A percentile compares a stretch with the other conserved stretches of the same genome.
Conservation (phyloP, 1,140 invertebrate species). For the Drosophila takahashii region DNA sequence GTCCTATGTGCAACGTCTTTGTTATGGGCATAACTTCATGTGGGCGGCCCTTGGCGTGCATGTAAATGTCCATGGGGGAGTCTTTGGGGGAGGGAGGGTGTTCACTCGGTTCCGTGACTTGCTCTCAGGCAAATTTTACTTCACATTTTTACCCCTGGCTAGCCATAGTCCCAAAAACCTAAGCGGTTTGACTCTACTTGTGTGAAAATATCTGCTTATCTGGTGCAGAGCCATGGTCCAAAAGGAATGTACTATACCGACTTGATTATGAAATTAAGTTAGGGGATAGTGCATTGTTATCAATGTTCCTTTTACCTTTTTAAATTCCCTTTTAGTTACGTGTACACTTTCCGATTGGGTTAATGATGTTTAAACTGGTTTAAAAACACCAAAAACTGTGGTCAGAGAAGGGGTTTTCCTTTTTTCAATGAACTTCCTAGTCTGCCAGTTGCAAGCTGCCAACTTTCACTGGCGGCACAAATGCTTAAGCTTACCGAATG, state of each 20-base stretch:
- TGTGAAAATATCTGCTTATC: conserved; percentile 3
- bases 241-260: neutral
- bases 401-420: conserved; percentile 7
- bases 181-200: conserved; percentile 35
- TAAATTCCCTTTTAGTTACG: neutral
- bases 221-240: neutral
- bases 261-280: conserved; percentile 10
- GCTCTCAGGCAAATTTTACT: conserved; percentile 56
- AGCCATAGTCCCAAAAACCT: conserved; percentile 34
- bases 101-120: conserved; percentile 4
- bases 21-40: conserved; percentile 65
- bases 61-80: conserved; percentile 59
- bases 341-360: neutral
- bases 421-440: conserved; percentile 20
- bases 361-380: neutral
- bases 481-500: conserved; percentile 44
- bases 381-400: conserved; percentile 7
- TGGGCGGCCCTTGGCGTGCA: conserved; percentile 37
- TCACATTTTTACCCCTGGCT: conserved; percentile 24
- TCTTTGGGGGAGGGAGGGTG: neutral
- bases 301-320: neutral
- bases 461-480: conserved; percentile 32
- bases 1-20: conserved; percentile 71
- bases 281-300: neutral
- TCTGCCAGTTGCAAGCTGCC: conserved; percentile 2